Evolutionary conservation across 2,113 vertebrate species (phyloP), one percentile per base, ranked within the genome.

Genomic region (Seriola aureovittata): DNA sequence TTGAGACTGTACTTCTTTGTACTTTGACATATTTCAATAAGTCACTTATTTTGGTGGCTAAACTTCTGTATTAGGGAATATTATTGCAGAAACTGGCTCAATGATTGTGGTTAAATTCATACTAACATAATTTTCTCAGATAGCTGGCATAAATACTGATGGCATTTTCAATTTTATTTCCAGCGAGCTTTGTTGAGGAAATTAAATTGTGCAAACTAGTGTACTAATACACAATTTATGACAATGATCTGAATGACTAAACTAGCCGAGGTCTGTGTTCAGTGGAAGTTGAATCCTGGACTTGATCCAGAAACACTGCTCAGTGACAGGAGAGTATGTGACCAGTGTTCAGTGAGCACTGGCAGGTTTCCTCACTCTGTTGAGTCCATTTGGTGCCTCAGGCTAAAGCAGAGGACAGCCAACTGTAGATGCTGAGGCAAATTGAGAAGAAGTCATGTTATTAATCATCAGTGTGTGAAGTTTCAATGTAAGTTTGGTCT

Each of bases 291-390:
- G 23, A 75, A 63, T 59, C 21, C 38, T 59, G 54, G 46, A 55
- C 5, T 75, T 57, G 4, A 46, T 62, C 77, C 44, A 32, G 19
- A 67, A 40, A 57, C 25, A 8, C 36, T 34, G 14, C 13, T 48
- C 48, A 52, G 29, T 44, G 55, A 72, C 63, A 75, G 48, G 25
- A 82, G 52, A 79, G 36, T 55, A 64, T 14, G 70, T 66, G 73
- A 32, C 14, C 54, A 36, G 71, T 52, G 58, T 21, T 38, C 1
- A 42, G n/a, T 64, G 65, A 57, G 59, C 68, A 17, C 10, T 75
- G 59, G 74, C 81, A 72, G 59, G 19, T 64, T 17, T 48, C 29
- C 66, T 0, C 9, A 0, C 42, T 57, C 59, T 57, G 7, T 52
- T 62, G 11, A 84, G 32, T 75, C 40, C 1, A n/a, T 50, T 55